Conservation (phyloP, 2,888 invertebrate species). For the Tiliacea aurago region DNA sequence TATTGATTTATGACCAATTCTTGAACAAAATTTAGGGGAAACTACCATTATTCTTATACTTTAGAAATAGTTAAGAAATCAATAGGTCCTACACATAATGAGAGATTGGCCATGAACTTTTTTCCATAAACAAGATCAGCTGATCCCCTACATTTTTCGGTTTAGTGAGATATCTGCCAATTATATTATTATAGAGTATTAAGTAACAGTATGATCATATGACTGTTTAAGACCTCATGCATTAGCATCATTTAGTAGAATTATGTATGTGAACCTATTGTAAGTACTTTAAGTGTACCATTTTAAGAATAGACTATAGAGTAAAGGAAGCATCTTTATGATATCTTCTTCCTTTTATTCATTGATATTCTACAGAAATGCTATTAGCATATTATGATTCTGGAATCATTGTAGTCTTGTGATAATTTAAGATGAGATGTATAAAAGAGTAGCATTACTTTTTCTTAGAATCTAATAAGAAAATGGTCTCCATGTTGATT, state of each 20-base stretch:
- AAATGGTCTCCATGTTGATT: background rate
- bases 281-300: background rate
- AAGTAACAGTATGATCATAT: conserved; percentile 11
- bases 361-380: background rate
- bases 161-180: background rate
- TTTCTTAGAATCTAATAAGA: background rate
- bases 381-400: background rate
- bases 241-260: background rate
- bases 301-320: background rate
- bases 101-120: background rate
- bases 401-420: background rate
- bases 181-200: background rate
- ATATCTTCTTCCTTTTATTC: background rate
- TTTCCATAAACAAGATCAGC: conserved; percentile 19
- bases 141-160: conserved; percentile 3
- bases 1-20: background rate
- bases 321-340: background rate
- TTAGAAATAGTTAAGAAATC: background rate
- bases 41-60: background rate
- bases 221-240: conserved; percentile 1
- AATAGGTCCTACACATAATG: background rate
- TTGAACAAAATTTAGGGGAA: background rate
- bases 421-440: no score
- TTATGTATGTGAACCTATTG: background rate
- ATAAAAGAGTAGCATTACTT: background rate